A percentile compares a stretch with the other conserved stretches of the same genome.
Evolutionary conservation across 1,140 invertebrate species (phyloP).

Genomic region (Steinernema feltiae): DNA sequence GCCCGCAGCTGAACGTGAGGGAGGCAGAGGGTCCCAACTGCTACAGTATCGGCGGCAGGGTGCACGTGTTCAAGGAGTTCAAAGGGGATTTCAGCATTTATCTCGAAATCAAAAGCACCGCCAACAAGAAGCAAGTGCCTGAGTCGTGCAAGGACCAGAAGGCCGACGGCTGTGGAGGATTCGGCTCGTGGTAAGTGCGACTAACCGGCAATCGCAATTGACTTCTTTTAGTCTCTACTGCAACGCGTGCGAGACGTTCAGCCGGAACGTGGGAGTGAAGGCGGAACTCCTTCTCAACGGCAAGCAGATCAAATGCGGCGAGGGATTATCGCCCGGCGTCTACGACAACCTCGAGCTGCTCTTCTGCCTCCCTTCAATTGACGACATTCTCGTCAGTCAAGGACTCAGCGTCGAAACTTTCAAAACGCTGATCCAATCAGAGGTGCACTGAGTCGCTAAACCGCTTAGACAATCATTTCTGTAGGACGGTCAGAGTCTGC

Average conservation of each 20-base stretch:
- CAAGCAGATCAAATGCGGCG: conserved; percentile 51
- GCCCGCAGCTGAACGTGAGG: conserved; percentile 42
- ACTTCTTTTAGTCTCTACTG: conserved; percentile 51
- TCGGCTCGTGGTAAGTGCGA: conserved; percentile 50
- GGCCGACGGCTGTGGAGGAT: conserved; percentile 54
- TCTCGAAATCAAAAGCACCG: conserved; percentile 48
- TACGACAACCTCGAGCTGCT: conserved; percentile 54
- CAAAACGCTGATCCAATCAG: conserved; percentile 47
- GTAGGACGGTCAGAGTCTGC: conserved; percentile 49
- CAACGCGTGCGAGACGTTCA: conserved; percentile 53
- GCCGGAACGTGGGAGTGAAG: conserved; percentile 43
- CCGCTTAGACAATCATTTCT: conserved; percentile 16
- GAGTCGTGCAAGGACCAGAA: conserved; percentile 50
- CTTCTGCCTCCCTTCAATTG: conserved; percentile 55
- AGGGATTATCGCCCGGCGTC: conserved; percentile 47
- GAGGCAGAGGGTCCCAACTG: conserved; percentile 28
- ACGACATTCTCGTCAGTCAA: conserved; percentile 52
- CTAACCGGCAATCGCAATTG: conserved; percentile 9
- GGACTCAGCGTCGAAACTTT: conserved; percentile 54
- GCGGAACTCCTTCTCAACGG: conserved; percentile 55
- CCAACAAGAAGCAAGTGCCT: conserved; percentile 53
- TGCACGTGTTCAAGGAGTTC: conserved; percentile 52
- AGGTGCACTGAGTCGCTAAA: conserved; percentile 36
- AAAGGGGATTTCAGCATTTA: conserved; percentile 57
- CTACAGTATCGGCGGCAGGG: conserved; percentile 54